Evolutionary conservation across 1,140 invertebrate species (phyloP).

Genomic region (Sycophaga agraensis): DNA sequence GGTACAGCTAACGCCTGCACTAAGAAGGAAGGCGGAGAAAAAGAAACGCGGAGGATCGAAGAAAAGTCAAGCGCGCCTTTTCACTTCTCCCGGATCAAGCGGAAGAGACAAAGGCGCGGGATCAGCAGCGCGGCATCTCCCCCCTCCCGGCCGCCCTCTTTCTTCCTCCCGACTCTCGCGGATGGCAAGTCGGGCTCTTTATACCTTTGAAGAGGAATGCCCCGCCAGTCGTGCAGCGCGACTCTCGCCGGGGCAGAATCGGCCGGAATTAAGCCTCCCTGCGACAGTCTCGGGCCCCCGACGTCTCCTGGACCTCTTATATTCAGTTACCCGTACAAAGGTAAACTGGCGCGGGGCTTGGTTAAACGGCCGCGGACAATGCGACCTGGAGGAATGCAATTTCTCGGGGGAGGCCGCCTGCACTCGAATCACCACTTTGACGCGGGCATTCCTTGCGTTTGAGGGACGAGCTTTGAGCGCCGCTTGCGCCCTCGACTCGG

Average conservation of each 20-base stretch:
- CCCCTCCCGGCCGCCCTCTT: background rate
- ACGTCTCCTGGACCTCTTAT: background rate
- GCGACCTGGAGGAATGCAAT: no score
- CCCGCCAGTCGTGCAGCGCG: background rate
- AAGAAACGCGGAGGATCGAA: slow-evolving; percentile 12
- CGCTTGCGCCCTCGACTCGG: no score
- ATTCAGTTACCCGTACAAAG: background rate
- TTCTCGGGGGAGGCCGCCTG: no score
- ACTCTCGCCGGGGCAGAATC: background rate
- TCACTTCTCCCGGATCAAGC: slow-evolving; percentile 25
- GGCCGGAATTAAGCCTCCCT: no score
- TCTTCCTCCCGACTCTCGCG: background rate
- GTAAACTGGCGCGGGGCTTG: no score
- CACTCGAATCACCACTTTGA: no score
- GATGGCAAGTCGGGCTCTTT: slow-evolving; percentile 4
- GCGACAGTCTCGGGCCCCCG: no score
- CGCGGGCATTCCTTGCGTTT: no score
- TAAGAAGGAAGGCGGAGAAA: background rate
- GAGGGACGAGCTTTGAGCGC: no score
- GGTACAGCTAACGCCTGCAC: background rate
- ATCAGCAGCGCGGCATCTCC: slow-evolving; percentile 4
- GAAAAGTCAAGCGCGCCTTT: slow-evolving; percentile 27
- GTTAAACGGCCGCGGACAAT: no score
- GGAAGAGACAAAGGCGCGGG: slow-evolving; percentile 23
- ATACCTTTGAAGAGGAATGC: slow-evolving; percentile 15